Evolutionary conservation across 2,797 vertebrate genomes (phyloP).

Genomic region (Setipinna tenuifilis): DNA sequence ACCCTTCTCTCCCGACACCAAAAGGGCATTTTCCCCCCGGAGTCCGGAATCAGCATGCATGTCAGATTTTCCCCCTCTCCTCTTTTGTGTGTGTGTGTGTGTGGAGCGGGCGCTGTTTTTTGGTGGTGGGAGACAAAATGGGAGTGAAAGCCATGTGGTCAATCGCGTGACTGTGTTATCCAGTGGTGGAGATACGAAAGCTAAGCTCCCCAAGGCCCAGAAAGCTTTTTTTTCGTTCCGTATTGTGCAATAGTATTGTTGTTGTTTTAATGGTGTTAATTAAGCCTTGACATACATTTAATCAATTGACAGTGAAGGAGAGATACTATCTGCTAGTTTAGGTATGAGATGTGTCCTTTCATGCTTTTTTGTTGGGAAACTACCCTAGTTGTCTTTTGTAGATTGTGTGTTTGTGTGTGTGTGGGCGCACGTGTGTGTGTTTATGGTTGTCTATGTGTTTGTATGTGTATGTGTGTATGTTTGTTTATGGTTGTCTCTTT

Average conservation of each 20-base stretch:
- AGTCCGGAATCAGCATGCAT: slow-evolving; percentile 72
- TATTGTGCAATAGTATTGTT: slow-evolving; percentile 58
- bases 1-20: slow-evolving; percentile 85
- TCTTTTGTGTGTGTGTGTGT: slow-evolving; percentile 58
- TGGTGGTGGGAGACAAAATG: slow-evolving; percentile 58
- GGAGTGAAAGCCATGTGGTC: slow-evolving; percentile 79
- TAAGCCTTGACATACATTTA: slow-evolving; percentile 49
- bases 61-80: slow-evolving; percentile 65
- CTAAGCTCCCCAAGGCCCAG: slow-evolving; percentile 73
- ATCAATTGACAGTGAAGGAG: not conserved
- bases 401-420: too few species aligned
- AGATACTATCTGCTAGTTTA: not conserved
- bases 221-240: slow-evolving; percentile 31
- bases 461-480: too few species aligned
- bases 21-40: slow-evolving; percentile 75
- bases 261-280: slow-evolving; percentile 59
- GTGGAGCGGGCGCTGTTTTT: slow-evolving; percentile 45
- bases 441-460: too few species aligned
- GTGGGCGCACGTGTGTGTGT: too few species aligned
- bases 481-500: too few species aligned
- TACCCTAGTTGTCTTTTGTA: not conserved
- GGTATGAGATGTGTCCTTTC: not conserved
- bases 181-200: slow-evolving; percentile 12
- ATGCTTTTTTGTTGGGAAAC: not conserved
- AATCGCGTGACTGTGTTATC: slow-evolving; percentile 87